Evolutionary conservation across 1,140 invertebrate genomes (phyloP).

Genomic region (Homalodisca vitripennis): DNA sequence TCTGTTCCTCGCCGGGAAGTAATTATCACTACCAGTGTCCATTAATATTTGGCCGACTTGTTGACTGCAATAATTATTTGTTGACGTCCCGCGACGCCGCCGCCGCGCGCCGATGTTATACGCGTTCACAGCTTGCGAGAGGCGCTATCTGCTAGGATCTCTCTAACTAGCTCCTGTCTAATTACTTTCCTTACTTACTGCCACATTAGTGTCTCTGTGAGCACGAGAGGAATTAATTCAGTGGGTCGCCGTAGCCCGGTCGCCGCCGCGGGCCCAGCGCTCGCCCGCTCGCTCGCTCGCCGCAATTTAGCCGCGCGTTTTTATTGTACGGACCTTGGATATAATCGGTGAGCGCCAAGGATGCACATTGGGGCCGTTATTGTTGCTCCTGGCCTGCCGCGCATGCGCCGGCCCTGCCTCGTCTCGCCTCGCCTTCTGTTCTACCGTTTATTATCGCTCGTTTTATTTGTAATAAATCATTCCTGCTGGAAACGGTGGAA

Average conservation of each 20-base stretch:
- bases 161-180: conserved; percentile 13
- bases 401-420: too few species aligned
- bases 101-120: too few species aligned
- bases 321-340: background rate
- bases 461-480: conserved; percentile 25
- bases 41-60: background rate
- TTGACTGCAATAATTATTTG: conserved; percentile 16
- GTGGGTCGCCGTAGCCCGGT: background rate
- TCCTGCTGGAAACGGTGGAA: background rate
- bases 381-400: background rate
- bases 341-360: conserved; percentile 5
- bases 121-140: background rate
- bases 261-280: too few species aligned
- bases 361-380: conserved; percentile 15
- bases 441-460: conserved; percentile 12
- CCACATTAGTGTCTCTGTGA: conserved; percentile 14
- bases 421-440: background rate
- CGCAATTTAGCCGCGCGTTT: conserved; percentile 7
- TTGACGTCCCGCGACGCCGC: background rate
- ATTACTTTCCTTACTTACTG: conserved; percentile 24
- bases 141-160: background rate
- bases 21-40: background rate
- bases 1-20: background rate
- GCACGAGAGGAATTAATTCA: conserved; percentile 24
- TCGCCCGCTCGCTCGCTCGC: too few species aligned